These are phyloP conservation scores for Belgica antarctica DNA, from an alignment of 2,888 invertebrate genomes.

Conservation along the genomic window DNA sequence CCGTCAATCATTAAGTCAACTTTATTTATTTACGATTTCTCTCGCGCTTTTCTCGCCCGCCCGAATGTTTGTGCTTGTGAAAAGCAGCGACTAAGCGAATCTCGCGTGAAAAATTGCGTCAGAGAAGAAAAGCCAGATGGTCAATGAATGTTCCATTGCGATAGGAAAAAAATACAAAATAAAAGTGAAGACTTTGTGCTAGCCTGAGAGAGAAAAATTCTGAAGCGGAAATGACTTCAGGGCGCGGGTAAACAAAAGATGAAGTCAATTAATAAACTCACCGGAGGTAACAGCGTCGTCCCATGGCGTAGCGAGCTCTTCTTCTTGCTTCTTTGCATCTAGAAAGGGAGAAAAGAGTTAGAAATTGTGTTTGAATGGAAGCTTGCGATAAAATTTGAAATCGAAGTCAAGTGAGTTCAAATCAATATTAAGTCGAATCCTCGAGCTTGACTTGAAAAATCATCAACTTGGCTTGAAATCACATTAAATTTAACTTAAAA, in stretches of 20 bases:
- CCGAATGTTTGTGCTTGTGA: too few species aligned
- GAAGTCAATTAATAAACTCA: conserved; percentile 24
- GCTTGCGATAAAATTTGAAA: background rate
- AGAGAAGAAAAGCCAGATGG: conserved; percentile 26
- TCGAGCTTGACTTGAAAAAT: too few species aligned
- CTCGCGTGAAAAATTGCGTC: conserved; percentile 20
- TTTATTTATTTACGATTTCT: conserved; percentile 4
- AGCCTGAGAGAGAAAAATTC: conserved; percentile 13
- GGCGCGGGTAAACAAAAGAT: conserved; percentile 9
- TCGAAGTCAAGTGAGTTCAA: too few species aligned
- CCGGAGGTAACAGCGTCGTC: conserved; percentile 41
- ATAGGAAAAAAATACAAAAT: background rate
- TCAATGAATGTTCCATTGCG: conserved; percentile 5
- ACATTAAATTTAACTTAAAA: too few species aligned
- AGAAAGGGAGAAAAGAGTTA: conserved; percentile 20
- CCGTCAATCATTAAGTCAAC: conserved; percentile 6
- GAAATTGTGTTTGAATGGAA: background rate
- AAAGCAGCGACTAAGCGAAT: too few species aligned
- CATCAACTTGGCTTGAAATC: too few species aligned
- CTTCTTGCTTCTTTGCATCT: conserved; percentile 36
- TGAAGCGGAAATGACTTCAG: conserved; percentile 23
- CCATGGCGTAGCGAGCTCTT: conserved; percentile 9
- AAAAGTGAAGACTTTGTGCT: background rate
- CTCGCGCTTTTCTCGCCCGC: too few species aligned
- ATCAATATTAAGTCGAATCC: too few species aligned